These are phyloP conservation scores for Hyla sarda DNA, from an alignment of 2,113 vertebrate genomes.

Conservation along the genomic window DNA sequence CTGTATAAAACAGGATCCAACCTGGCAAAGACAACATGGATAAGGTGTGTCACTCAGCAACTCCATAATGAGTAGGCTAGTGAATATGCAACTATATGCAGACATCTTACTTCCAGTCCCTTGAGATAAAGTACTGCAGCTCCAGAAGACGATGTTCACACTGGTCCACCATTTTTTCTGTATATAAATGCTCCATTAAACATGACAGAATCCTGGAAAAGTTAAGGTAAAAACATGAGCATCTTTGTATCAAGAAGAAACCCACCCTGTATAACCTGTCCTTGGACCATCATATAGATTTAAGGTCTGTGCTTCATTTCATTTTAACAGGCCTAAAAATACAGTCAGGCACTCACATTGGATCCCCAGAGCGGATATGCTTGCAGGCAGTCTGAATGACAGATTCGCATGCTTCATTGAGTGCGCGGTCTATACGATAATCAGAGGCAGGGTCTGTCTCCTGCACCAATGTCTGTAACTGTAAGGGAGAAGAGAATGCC, in stretches of 20 bases:
- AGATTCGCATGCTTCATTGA: constrained; percentile 95
- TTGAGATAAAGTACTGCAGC: constrained; percentile 96
- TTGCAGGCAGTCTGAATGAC: constrained; percentile 98
- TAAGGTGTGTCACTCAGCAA: neutral
- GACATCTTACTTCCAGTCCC: constrained; percentile 92
- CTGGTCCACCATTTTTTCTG: constrained; percentile 97
- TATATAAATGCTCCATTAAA: constrained; percentile 97
- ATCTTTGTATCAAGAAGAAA: too few relatives aligned
- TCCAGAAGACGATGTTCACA: constrained; percentile 94
- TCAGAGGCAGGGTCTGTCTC: constrained; percentile 93
- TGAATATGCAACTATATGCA: neutral
- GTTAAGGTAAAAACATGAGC: neutral
- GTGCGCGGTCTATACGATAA: constrained; percentile 92
- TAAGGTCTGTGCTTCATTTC: neutral
- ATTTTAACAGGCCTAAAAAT: too few relatives aligned
- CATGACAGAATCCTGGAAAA: constrained; percentile 91
- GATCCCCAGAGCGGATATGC: constrained; percentile 94
- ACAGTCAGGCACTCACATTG: constrained; percentile 83
- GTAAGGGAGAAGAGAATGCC: constrained; percentile 38
- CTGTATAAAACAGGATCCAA: constrained; percentile 91
- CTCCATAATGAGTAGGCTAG: neutral
- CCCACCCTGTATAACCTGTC: neutral
- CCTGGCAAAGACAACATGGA: constrained; percentile 65
- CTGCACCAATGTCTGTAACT: constrained; percentile 95
- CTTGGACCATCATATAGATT: neutral